phyloP scores from a whole-genome alignment of 2,113 vertebrate genomes.

The Falco punctatus region DNA sequence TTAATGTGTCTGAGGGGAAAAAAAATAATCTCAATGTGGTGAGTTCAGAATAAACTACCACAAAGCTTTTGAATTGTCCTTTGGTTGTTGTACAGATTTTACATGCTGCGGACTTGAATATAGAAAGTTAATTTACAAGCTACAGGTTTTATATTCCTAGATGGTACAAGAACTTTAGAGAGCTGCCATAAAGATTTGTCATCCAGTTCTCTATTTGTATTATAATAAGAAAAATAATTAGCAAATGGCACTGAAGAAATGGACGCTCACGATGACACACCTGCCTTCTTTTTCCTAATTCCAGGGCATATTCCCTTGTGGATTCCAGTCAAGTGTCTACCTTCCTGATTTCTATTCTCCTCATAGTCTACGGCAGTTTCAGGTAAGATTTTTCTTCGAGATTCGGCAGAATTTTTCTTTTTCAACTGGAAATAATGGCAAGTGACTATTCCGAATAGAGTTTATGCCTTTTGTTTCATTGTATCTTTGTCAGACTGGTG shows the following conservation, averaged over 20 bases:
- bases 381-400: slow-evolving; percentile 73
- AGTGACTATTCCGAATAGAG: background rate
- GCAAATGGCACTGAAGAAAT: background rate
- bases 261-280: background rate
- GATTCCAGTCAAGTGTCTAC: slow-evolving; percentile 99
- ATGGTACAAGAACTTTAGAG: background rate
- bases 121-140: background rate
- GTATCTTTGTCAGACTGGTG: background rate
- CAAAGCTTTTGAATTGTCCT: background rate
- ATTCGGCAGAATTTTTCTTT: background rate
- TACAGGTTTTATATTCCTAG: background rate
- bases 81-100: background rate
- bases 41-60: background rate
- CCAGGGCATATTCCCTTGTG: slow-evolving; percentile 98
- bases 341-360: slow-evolving; percentile 92
- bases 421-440: background rate
- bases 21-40: background rate
- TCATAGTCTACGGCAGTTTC: slow-evolving; percentile 87
- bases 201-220: background rate
- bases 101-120: background rate
- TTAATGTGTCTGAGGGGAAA: background rate
- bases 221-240: background rate
- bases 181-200: background rate
- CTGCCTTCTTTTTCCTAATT: slow-evolving; percentile 38
- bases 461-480: background rate